phyloP scores from a whole-genome alignment of 2,113 vertebrate genomes.

The Corythaeola cristata region DNA sequence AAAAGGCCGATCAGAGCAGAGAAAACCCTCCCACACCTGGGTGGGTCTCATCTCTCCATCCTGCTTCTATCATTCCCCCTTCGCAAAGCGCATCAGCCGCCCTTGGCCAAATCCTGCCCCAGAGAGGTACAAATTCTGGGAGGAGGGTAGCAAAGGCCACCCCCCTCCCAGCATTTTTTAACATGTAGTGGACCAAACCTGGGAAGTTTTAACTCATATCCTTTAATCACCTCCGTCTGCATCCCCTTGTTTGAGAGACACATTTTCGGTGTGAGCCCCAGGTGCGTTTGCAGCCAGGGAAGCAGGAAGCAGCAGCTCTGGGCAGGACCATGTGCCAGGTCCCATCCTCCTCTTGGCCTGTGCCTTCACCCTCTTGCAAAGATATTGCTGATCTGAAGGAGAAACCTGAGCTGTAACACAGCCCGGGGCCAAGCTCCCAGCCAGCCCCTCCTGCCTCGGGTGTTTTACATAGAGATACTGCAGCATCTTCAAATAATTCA shows the following conservation, averaged over 20 bases:
- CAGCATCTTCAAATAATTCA: neutral
- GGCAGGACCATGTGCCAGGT: neutral
- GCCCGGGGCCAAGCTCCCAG: neutral
- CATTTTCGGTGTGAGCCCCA: neutral
- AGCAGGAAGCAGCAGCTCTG: neutral
- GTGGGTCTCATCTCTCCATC: neutral
- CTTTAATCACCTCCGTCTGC: neutral
- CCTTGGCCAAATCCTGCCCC: neutral
- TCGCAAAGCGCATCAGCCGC: neutral
- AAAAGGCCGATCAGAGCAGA: neutral
- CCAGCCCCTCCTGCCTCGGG: neutral
- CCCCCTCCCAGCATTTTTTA: neutral
- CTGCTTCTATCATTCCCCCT: neutral
- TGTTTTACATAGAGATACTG: neutral
- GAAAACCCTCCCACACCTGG: neutral
- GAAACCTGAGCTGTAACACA: neutral
- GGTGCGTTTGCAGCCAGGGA: fast-evolving
- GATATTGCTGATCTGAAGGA: neutral
- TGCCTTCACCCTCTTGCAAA: neutral
- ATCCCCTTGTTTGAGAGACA: neutral
- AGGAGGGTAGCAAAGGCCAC: neutral
- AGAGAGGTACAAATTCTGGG: neutral
- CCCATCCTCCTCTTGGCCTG: neutral
- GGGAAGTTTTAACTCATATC: neutral
- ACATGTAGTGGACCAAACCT: neutral